Percentiles rank a stretch among this genome's conserved stretches.
Evolutionary conservation across 2,888 invertebrate species (phyloP).

Genomic region (Cerceris ruficornis): DNA sequence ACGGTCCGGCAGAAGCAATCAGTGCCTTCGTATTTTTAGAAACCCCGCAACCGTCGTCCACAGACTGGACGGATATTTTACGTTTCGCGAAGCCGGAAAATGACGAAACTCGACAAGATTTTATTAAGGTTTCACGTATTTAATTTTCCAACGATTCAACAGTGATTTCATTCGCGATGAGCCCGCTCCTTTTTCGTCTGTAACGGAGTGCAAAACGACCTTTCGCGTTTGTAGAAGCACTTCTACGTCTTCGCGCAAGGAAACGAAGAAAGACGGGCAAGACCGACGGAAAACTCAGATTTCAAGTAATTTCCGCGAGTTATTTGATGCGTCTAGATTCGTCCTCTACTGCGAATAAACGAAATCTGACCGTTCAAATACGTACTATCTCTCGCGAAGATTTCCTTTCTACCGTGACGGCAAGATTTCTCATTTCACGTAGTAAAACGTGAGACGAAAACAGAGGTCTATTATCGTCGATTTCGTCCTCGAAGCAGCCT

Average conservation of each 20-base stretch:
- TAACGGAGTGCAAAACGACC: slow-evolving; percentile 15
- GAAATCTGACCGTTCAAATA: too few species aligned
- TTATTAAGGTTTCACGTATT: slow-evolving; percentile 70
- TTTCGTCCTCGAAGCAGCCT: too few species aligned
- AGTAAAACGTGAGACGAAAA: too few species aligned
- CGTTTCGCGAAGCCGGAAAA: slow-evolving; percentile 77
- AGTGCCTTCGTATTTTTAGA: slow-evolving; percentile 59
- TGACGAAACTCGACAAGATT: slow-evolving; percentile 64
- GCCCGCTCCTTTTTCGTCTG: neutral
- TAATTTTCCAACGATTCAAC: slow-evolving; percentile 61
- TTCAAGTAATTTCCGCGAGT: neutral
- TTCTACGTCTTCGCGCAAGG: slow-evolving; percentile 49
- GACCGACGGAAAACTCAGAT: neutral
- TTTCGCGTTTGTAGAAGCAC: slow-evolving; percentile 33
- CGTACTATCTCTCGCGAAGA: too few species aligned
- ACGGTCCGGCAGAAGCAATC: slow-evolving; percentile 48
- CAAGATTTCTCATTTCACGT: too few species aligned
- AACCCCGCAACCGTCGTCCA: slow-evolving; percentile 69
- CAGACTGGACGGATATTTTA: slow-evolving; percentile 70
- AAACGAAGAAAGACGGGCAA: slow-evolving; percentile 16
- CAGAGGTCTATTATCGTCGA: too few species aligned
- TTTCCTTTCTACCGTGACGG: too few species aligned
- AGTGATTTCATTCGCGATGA: slow-evolving; percentile 16
- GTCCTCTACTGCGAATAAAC: too few species aligned
- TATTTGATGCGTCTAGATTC: too few species aligned